Evolutionary conservation across 2,797 vertebrate species (phyloP).

Genomic region (Decapterus maruadsi): DNA sequence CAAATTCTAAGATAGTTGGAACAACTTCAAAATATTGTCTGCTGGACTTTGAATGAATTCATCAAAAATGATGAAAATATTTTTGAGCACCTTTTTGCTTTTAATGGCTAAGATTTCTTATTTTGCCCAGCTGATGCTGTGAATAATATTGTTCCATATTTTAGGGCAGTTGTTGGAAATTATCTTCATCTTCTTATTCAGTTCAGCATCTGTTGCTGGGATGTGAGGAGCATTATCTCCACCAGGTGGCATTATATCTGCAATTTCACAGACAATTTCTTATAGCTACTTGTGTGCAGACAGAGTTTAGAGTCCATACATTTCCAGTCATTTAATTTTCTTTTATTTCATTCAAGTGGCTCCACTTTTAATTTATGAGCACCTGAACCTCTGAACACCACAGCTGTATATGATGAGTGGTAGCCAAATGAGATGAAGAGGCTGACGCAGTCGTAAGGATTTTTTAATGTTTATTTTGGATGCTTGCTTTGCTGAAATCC

Average conservation of each 20-base stretch:
- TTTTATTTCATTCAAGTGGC: constrained; percentile 2
- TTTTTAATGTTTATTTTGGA: background rate
- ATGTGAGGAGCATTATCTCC: constrained; percentile 30
- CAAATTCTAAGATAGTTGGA: no score
- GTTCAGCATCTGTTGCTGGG: background rate
- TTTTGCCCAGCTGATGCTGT: no score
- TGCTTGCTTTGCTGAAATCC: background rate
- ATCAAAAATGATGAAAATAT: no score
- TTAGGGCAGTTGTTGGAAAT: background rate
- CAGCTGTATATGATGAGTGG: background rate
- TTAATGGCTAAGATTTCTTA: no score
- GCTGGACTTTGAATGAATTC: no score
- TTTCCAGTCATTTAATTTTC: constrained; percentile 1
- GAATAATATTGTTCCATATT: background rate
- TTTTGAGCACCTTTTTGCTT: no score
- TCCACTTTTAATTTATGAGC: background rate
- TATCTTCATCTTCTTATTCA: background rate
- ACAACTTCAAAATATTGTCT: no score
- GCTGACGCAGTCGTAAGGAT: background rate
- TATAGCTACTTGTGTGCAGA: background rate
- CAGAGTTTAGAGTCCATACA: background rate
- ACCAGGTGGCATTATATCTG: constrained; percentile 57
- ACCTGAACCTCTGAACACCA: background rate
- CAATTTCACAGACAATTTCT: constrained; percentile 13
- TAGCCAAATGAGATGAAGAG: background rate